These are phyloP conservation scores for Drosophila prolongata DNA, from an alignment of 2,888 invertebrate genomes.

Conservation along the genomic window DNA sequence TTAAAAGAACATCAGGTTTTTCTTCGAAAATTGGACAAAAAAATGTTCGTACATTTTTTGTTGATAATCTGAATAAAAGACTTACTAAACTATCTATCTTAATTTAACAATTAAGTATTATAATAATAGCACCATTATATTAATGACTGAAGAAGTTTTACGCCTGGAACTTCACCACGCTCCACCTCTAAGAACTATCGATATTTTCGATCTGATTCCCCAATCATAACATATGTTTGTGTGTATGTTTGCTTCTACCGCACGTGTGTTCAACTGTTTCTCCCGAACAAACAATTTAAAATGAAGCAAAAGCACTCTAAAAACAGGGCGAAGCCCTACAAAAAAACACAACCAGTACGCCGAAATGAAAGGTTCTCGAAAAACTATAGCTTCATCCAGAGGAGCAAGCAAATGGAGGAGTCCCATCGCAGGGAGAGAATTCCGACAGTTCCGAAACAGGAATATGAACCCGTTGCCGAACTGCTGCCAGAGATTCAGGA, in stretches of 20 bases:
- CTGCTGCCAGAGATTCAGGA: constrained; percentile 47
- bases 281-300: constrained; percentile 1
- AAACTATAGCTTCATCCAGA: constrained; percentile 76
- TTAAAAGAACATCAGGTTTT: no score
- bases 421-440: constrained; percentile 60
- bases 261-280: constrained; percentile 15
- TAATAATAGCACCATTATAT: no score
- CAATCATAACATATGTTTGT: constrained; percentile 6
- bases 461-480: constrained; percentile 30
- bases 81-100: no score
- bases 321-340: constrained; percentile 23
- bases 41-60: no score
- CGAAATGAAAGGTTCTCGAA: constrained; percentile 56
- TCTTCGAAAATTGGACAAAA: no score
- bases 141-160: background rate
- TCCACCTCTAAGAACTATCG: constrained; percentile 4
- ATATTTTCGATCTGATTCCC: background rate
- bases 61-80: no score
- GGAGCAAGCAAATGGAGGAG: constrained; percentile 81
- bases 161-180: background rate
- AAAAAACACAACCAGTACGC: constrained; percentile 8
- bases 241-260: background rate
- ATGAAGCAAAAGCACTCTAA: constrained; percentile 39
- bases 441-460: constrained; percentile 49
- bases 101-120: no score